Evolutionary conservation across 2,797 vertebrate genomes (phyloP).

Genomic region (Peromyscus attwateri): DNA sequence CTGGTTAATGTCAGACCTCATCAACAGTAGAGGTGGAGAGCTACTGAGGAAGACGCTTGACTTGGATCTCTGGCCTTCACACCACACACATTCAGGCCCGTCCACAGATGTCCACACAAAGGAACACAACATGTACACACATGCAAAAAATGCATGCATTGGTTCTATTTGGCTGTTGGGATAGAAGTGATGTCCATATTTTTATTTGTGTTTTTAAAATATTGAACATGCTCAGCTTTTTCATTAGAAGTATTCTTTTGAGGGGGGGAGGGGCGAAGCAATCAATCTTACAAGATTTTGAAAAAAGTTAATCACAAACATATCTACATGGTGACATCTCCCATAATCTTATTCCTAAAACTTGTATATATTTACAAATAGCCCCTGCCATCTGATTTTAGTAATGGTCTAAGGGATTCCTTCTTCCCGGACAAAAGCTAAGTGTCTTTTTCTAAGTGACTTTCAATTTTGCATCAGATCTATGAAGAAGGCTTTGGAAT

Average conservation of each 20-base stretch:
- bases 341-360: constrained; percentile 11
- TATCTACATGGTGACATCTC: background rate
- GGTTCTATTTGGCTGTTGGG: background rate
- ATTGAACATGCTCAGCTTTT: background rate
- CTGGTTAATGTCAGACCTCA: too few species aligned
- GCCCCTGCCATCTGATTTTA: constrained; percentile 22
- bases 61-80: background rate
- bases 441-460: constrained; percentile 2
- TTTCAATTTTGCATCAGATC: background rate
- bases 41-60: background rate
- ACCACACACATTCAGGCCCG: background rate
- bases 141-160: background rate
- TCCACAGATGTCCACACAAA: background rate
- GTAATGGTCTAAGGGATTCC: background rate
- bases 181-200: background rate
- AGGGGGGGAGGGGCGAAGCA: rapidly evolving
- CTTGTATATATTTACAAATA: background rate
- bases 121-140: background rate
- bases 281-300: background rate
- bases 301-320: background rate
- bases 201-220: constrained; percentile 49
- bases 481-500: background rate
- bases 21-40: background rate
- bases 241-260: background rate
- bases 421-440: background rate